phyloP scores from a whole-genome alignment of 2,888 invertebrate species.

The Acheta domesticus region DNA sequence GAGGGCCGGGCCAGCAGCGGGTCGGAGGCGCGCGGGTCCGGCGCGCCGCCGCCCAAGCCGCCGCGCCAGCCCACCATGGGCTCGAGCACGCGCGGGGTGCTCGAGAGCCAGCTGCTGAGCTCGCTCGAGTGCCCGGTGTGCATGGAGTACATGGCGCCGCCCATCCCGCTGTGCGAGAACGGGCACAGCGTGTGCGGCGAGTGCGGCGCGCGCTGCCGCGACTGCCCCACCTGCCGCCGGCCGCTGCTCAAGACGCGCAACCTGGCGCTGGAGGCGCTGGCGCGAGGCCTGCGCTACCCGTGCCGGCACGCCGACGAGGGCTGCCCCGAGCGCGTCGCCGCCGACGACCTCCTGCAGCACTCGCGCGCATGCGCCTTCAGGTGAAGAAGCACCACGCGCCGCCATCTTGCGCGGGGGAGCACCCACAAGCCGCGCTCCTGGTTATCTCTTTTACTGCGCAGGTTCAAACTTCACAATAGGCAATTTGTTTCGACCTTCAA shows the following conservation, averaged over 20 bases:
- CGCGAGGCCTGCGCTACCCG: constrained; percentile 11
- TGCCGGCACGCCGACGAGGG: neutral
- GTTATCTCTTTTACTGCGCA: no score
- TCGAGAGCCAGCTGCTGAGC: constrained; percentile 44
- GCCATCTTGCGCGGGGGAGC: neutral
- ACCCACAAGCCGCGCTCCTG: no score
- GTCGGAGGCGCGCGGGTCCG: no score
- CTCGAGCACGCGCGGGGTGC: neutral
- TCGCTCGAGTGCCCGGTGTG: constrained; percentile 62
- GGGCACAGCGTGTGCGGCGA: constrained; percentile 59
- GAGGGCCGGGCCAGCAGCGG: no score
- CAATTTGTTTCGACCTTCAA: no score
- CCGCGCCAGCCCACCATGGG: neutral
- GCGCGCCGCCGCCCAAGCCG: neutral
- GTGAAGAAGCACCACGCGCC: neutral
- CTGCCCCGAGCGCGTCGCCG: neutral
- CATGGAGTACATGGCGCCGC: constrained; percentile 60
- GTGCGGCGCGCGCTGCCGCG: constrained; percentile 55
- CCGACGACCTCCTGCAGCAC: neutral
- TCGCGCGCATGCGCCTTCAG: neutral
- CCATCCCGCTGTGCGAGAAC: constrained; percentile 60
- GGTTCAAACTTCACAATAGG: no score
- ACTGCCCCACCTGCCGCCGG: constrained; percentile 60
- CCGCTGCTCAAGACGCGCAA: constrained; percentile 49
- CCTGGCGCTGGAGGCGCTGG: constrained; percentile 51